Evolutionary conservation across 2,888 invertebrate genomes (phyloP).

Genomic region (Drosophila flavopinicola): DNA sequence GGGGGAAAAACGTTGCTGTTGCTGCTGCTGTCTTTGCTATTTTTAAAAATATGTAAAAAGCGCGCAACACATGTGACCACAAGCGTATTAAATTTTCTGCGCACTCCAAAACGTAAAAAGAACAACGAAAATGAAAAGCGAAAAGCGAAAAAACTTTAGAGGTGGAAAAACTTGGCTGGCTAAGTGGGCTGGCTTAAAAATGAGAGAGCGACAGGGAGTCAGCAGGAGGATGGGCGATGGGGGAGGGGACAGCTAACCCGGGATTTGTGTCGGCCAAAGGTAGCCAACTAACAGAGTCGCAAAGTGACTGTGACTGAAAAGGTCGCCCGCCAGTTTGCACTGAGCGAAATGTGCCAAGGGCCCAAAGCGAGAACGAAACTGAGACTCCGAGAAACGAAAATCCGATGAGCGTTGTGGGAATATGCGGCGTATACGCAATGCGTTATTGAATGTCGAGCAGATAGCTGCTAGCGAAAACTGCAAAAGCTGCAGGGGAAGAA

Average conservation of each 20-base stretch:
- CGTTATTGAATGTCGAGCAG: slow-evolving; percentile 12
- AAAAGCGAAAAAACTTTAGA: slow-evolving; percentile 37
- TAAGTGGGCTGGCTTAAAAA: slow-evolving; percentile 41
- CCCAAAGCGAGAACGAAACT: slow-evolving; percentile 14
- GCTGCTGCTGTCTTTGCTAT: slow-evolving; percentile 64
- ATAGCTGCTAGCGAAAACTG: not conserved
- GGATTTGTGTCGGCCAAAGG: slow-evolving; percentile 61
- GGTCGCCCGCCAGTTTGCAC: slow-evolving; percentile 53
- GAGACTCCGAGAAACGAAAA: slow-evolving; percentile 21
- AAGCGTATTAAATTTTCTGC: slow-evolving; percentile 75
- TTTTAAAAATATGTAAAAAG: slow-evolving; percentile 67
- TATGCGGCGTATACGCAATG: slow-evolving; percentile 42
- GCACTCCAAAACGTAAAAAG: slow-evolving; percentile 41
- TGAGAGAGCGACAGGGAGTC: not conserved
- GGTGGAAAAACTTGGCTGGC: slow-evolving; percentile 52
- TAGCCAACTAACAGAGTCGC: slow-evolving; percentile 62
- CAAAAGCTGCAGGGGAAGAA: slow-evolving; percentile 3
- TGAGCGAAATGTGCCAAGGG: slow-evolving; percentile 47
- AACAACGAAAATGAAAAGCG: slow-evolving; percentile 28
- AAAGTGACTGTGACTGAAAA: slow-evolving; percentile 64
- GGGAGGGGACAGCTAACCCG: slow-evolving; percentile 16
- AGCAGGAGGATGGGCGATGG: not conserved
- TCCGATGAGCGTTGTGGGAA: slow-evolving; percentile 39
- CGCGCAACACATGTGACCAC: slow-evolving; percentile 78
- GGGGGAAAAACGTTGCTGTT: too few species aligned